Conservation (phyloP, 2,888 invertebrate genomes). For the Quadriops clusia region DNA sequence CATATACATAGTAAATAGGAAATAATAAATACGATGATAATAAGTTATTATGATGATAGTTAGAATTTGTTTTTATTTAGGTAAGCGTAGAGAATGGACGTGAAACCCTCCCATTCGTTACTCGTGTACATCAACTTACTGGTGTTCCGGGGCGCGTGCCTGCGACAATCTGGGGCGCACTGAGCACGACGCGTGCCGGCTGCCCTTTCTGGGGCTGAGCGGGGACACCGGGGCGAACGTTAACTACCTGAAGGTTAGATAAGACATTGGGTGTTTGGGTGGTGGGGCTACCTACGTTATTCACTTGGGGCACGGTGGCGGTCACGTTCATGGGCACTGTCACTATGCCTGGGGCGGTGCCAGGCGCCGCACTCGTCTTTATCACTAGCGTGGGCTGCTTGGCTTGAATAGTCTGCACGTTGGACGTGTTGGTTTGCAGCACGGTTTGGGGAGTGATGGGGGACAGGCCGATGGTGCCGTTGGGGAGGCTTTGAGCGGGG, state of each 20-base stretch:
- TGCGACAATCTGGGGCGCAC: slow-evolving; percentile 69
- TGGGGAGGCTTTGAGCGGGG: slow-evolving; percentile 53
- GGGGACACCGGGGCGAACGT: slow-evolving; percentile 67
- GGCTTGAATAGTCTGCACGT: slow-evolving; percentile 29
- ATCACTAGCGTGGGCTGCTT: slow-evolving; percentile 36
- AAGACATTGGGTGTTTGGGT: slow-evolving; percentile 34
- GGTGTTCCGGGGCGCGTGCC: slow-evolving; percentile 72
- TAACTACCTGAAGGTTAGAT: slow-evolving; percentile 71
- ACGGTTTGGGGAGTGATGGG: slow-evolving; percentile 36
- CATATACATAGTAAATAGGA: no score
- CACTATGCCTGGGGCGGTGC: slow-evolving; percentile 43
- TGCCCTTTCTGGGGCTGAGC: slow-evolving; percentile 63
- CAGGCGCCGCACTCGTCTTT: slow-evolving; percentile 32
- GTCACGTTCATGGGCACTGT: slow-evolving; percentile 53
- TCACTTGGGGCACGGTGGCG: slow-evolving; percentile 42
- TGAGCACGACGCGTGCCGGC: slow-evolving; percentile 72
- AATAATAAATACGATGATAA: no score
- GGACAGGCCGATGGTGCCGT: slow-evolving; percentile 56
- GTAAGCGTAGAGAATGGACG: not conserved
- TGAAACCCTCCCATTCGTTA: slow-evolving; percentile 12
- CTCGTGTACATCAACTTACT: slow-evolving; percentile 43
- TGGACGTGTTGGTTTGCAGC: slow-evolving; percentile 41
- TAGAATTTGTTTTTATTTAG: no score
- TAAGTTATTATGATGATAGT: no score
- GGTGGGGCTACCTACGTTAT: slow-evolving; percentile 37